Base-by-base conservation (phyloP, 2,113 vertebrate species). In the Rhagologus leucostigma region DNA sequence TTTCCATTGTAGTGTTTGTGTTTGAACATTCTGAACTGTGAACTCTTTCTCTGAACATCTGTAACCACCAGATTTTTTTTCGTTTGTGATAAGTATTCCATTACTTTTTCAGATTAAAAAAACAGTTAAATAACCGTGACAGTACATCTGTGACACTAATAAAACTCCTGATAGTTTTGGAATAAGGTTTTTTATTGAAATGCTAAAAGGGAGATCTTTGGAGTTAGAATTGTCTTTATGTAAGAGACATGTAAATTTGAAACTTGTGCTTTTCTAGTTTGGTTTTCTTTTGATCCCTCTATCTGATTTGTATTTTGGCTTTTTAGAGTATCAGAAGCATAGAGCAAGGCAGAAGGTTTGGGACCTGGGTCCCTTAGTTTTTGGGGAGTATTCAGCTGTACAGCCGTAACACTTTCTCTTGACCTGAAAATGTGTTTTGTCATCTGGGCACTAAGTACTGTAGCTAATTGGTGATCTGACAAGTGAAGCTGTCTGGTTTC, bases 401-500 rank as follows among this genome's bases (percentile, higher is more conserved):
- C 82, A 94, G 90, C 88, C 73, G 21, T 32, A 93, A 93, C 83
- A 85, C 94, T 96, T 97, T 89, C 86, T 92, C 78, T 97, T 24
- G 78, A 95, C 93, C 91, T 89, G 91, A 96, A 97, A 96, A 79
- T 39, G 30, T 77, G 49, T 68, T 64, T 92, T 92, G 88, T 88
- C 46, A 83, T 96, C 65, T 94, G 92, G 86, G 77, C 68, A 57
- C 90, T 90, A 95, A 97, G 93, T 92, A 74, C 30, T 87, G 75
- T 29, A 88, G 95, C 92, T 96, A 85, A 87, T 65, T 73, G 92
- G 69, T 79, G 88, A 17, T 82, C 10, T 23, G 62, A 60, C 27
- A n/a, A 23, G 37, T 46, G 46, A 33, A 83, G n/a, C 62, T 68
- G n/a, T 47, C 50, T 49, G 63, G 21, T 59, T 94, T 74, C n/a